Evolutionary conservation across 2,888 invertebrate species (phyloP).

Genomic region (Periphyllus acericola): DNA sequence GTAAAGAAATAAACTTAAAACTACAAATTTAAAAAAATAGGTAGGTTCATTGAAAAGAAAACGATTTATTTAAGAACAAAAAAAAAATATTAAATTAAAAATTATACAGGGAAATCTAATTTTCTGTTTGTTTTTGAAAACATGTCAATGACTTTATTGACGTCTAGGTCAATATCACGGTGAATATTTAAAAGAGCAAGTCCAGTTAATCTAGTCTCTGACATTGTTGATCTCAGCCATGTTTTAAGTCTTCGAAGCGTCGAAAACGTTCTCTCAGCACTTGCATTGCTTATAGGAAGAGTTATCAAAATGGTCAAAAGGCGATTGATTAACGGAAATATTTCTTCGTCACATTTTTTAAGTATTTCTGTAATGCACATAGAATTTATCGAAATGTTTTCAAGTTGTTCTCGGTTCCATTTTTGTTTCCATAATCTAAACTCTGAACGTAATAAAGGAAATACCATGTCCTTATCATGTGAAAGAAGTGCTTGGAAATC

Average conservation of each 20-base stretch:
- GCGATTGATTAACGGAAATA: neutral
- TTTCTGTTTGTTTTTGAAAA: neutral
- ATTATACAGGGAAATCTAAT: neutral
- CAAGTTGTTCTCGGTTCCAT: slow-evolving; percentile 19
- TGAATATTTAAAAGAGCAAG: too few species aligned
- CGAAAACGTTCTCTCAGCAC: neutral
- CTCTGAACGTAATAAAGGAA: neutral
- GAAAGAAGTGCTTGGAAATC: neutral
- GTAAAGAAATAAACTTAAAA: too few species aligned
- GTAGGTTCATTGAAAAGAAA: too few species aligned
- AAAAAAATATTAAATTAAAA: neutral
- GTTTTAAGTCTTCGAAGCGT: slow-evolving; percentile 6
- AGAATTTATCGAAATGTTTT: neutral
- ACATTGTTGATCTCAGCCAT: neutral
- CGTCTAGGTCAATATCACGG: too few species aligned
- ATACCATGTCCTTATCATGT: neutral
- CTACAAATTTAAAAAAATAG: too few species aligned
- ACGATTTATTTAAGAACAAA: neutral
- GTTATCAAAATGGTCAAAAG: slow-evolving; percentile 3
- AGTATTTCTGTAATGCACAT: neutral
- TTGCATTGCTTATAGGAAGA: neutral
- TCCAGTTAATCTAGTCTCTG: neutral
- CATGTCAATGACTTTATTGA: neutral
- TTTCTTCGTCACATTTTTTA: neutral
- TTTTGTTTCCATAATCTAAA: slow-evolving; percentile 1